Evolutionary conservation across 1,140 invertebrate genomes (phyloP), one percentile per base, ranked within the genome.

Genomic region (Cydia fagiglandana): DNA sequence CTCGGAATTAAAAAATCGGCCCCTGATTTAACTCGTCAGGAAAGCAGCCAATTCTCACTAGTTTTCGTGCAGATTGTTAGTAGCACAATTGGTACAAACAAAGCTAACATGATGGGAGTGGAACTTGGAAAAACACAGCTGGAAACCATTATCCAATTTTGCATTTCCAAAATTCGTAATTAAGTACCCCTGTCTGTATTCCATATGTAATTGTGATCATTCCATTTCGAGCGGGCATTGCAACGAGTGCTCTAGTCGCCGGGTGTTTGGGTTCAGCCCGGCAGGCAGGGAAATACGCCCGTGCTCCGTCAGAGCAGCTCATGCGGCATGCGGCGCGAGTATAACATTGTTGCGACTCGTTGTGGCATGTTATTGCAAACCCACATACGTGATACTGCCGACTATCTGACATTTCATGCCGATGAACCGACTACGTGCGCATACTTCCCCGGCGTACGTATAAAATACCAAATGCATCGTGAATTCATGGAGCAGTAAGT

Each of bases 351-450:
- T 91, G 84, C 83, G 84, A 92, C 85, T 88, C 90, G 85, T 87
- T 88, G 91, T 85, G 91, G 91, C 90, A 90, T 92, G 91, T 92
- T 92, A 92, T 92, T 92, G 89, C 91, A 88, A 91, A 88, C 86
- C 86, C 87, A 87, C 89, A 91, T 92, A 90, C 89, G 88, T 88
- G 87, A 82, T 86, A 83, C 81, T 80, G 83, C 81, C 82, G 86
- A 87, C 88, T 91, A 87, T 89, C 90, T 91, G 88, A 91, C 90
- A 90, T 91, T 91, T 91, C 91, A 91, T 91, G 89, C 89, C 90
- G 84, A 91, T 91, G 88, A 88, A 90, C 84, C 83, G 81, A 77
- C 85, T 87, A 86, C 86, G 86, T 85, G 85, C 80, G 80, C 83
- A 88, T 88, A 86, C 84, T 88, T 61, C 85, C 78, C 77, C 76